Conservation (phyloP, 2,797 vertebrate species). For the Poecile montanus region DNA sequence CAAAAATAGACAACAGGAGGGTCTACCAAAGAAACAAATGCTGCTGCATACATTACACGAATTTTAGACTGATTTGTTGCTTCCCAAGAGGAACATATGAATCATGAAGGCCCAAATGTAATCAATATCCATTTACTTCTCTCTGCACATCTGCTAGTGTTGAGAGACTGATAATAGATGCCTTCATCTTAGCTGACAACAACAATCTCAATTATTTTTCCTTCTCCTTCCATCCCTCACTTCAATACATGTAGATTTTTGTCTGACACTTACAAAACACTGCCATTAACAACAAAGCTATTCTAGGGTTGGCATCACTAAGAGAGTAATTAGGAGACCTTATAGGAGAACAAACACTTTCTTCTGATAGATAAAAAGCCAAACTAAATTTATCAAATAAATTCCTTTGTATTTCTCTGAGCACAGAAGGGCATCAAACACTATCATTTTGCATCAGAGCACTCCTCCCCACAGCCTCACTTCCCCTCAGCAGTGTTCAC, state of each 20-base stretch:
- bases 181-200: constrained; percentile 1
- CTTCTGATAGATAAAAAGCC: not conserved
- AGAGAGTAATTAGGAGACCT: not conserved
- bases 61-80: constrained; percentile 28
- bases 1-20: not conserved
- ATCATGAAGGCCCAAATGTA: constrained; percentile 17
- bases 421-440: not conserved
- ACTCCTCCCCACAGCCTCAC: not conserved
- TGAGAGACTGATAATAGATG: constrained; percentile 1
- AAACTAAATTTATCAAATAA: not conserved
- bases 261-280: not conserved
- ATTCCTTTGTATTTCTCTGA: not conserved
- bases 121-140: constrained; percentile 57
- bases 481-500: not conserved
- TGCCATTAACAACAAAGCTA: not conserved
- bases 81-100: constrained; percentile 32
- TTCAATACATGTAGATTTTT: not conserved
- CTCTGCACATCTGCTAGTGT: constrained; percentile 27
- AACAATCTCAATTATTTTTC: not conserved
- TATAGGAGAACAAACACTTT: not conserved
- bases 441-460: not conserved
- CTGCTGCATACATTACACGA: constrained; percentile 31
- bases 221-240: not conserved
- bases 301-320: not conserved
- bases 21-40: constrained; percentile 16